phyloP scores from a whole-genome alignment of 2,797 vertebrate species.

The Avahi laniger region DNA sequence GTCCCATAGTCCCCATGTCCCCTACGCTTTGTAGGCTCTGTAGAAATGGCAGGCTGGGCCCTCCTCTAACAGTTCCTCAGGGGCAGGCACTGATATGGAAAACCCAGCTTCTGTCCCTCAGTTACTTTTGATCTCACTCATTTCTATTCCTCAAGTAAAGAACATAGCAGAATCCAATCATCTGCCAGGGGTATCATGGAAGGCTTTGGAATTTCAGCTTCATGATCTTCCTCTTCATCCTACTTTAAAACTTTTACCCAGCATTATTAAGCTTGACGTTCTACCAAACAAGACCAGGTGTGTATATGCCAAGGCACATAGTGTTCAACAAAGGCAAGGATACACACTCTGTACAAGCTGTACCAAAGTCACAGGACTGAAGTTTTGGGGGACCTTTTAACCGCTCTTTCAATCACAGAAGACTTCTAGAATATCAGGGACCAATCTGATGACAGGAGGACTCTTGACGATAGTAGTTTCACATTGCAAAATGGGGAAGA shows the following conservation, averaged over 20 bases:
- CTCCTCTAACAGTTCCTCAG: not conserved
- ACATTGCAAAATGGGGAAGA: not conserved
- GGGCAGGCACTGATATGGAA: not conserved
- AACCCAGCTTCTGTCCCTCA: not conserved
- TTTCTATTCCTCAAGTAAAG: not conserved
- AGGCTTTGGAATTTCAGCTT: not conserved
- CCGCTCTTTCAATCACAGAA: not conserved
- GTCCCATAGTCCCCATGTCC: not conserved
- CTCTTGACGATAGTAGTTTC: not conserved
- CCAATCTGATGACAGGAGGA: not conserved
- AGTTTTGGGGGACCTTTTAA: not conserved
- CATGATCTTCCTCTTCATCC: not conserved
- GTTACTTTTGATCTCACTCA: not conserved
- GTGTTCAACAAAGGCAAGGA: not conserved
- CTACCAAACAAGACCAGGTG: constrained; percentile 29
- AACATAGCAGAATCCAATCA: not conserved
- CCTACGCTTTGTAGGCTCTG: not conserved
- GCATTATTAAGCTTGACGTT: not conserved
- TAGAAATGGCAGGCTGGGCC: not conserved
- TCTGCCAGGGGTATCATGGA: not conserved
- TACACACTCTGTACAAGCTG: not conserved
- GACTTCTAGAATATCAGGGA: not conserved
- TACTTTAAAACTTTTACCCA: not conserved
- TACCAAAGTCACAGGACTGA: not conserved
- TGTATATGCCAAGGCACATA: not conserved